These are phyloP conservation scores for Pangasius larnaudii DNA, from an alignment of 2,797 vertebrate species.

Conservation along the genomic window DNA sequence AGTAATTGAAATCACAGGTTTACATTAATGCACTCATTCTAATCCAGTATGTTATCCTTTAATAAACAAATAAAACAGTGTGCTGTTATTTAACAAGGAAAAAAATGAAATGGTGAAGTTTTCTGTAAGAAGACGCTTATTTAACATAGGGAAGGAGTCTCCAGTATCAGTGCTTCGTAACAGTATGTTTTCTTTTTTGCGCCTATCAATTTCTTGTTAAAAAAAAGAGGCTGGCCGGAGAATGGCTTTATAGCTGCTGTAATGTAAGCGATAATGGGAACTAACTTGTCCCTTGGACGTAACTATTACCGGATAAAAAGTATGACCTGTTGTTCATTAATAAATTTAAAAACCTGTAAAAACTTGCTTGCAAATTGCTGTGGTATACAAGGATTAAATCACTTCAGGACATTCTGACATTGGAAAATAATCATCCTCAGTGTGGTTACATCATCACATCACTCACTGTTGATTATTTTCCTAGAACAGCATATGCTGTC, in stretches of 20 bases:
- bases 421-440: no score
- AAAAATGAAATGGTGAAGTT: neutral
- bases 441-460: no score
- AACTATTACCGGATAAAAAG: neutral
- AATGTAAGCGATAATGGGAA: neutral
- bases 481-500: no score
- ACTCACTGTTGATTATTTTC: no score
- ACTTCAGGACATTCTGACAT: no score
- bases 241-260: neutral
- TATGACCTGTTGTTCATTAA: no score
- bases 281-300: neutral
- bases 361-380: no score
- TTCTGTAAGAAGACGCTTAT: neutral
- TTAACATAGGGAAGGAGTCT: neutral
- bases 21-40: neutral
- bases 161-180: no score
- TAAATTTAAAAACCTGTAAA: no score
- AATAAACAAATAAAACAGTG: neutral
- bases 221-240: neutral
- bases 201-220: neutral
- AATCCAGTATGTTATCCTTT: neutral
- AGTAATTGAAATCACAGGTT: neutral
- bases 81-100: neutral
- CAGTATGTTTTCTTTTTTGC: no score
- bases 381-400: no score